phyloP scores from a whole-genome alignment of 2,113 vertebrate species.

The Thymallus thymallus region DNA sequence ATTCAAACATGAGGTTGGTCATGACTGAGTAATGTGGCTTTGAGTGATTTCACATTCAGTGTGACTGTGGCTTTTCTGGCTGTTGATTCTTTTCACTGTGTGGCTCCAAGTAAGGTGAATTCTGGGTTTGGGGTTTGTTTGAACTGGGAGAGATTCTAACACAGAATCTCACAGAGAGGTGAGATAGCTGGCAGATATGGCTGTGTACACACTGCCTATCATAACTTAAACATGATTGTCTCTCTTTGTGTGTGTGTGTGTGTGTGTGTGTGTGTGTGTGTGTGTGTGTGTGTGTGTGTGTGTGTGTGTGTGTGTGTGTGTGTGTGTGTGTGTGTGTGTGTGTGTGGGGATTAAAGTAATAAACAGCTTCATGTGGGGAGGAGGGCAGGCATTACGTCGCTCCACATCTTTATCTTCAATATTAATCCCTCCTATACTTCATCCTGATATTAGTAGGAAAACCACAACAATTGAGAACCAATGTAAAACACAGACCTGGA shows the following conservation, averaged over 20 bases:
- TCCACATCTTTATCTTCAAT: slow-evolving; percentile 7
- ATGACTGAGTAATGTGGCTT: not conserved
- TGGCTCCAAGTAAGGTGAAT: not conserved
- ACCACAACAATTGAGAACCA: too few species aligned
- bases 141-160: not conserved
- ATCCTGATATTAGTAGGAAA: not conserved
- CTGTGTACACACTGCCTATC: slow-evolving; percentile 2
- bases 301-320: too few species aligned
- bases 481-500: not conserved
- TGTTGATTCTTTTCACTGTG: not conserved
- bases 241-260: not conserved
- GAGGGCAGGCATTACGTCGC: not conserved
- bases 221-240: slow-evolving; percentile 7
- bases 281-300: too few species aligned
- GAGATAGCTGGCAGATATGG: not conserved
- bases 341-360: slow-evolving; percentile 29
- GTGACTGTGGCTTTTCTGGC: not conserved
- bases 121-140: not conserved
- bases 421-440: slow-evolving; percentile 5
- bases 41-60: not conserved
- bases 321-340: not conserved
- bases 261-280: too few species aligned
- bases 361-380: slow-evolving; percentile 23
- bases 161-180: slow-evolving; percentile 8
- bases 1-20: not conserved